A percentile compares a stretch with the other conserved stretches of the same genome.
These are phyloP conservation scores for Toxonevra muliebris DNA, from an alignment of 2,888 invertebrate genomes.

Conservation along the genomic window DNA sequence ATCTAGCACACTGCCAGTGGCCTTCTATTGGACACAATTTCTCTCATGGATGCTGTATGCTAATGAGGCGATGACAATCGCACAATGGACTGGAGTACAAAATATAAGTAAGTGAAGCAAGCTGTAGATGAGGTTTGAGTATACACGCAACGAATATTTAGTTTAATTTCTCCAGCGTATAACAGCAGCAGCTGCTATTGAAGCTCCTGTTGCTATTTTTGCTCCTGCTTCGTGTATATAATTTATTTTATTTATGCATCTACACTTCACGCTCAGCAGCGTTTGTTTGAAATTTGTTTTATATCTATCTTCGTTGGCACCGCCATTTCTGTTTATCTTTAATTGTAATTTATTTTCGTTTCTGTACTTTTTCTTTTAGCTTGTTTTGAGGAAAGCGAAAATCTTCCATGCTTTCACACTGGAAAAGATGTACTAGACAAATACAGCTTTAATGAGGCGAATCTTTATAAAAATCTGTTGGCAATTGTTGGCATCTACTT, in stretches of 20 bases:
- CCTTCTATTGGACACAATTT: conserved; percentile 80
- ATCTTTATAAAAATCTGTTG: conserved; percentile 73
- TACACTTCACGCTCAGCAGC: too few species aligned
- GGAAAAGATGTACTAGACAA: conserved; percentile 77
- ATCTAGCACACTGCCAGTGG: conserved; percentile 74
- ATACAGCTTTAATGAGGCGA: conserved; percentile 74
- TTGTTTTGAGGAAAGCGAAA: conserved; percentile 69
- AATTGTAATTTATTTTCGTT: conserved; percentile 25
- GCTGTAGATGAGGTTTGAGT: neutral
- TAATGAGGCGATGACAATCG: conserved; percentile 82
- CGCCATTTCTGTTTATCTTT: conserved; percentile 2
- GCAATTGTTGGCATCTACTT: conserved; percentile 74
- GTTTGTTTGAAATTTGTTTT: too few species aligned
- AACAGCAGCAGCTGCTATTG: too few species aligned
- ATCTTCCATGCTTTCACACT: conserved; percentile 76
- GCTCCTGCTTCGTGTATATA: neutral
- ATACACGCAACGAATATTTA: neutral
- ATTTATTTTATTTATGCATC: neutral
- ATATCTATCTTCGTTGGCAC: too few species aligned
- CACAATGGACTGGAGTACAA: conserved; percentile 81
- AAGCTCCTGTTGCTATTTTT: neutral
- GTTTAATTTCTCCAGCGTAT: too few species aligned
- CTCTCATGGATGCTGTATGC: conserved; percentile 89
- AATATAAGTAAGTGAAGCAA: conserved; percentile 59
- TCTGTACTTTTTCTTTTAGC: conserved; percentile 65